Base-by-base conservation (phyloP, 1,140 invertebrate species). In the Heterodera carotae region DNA sequence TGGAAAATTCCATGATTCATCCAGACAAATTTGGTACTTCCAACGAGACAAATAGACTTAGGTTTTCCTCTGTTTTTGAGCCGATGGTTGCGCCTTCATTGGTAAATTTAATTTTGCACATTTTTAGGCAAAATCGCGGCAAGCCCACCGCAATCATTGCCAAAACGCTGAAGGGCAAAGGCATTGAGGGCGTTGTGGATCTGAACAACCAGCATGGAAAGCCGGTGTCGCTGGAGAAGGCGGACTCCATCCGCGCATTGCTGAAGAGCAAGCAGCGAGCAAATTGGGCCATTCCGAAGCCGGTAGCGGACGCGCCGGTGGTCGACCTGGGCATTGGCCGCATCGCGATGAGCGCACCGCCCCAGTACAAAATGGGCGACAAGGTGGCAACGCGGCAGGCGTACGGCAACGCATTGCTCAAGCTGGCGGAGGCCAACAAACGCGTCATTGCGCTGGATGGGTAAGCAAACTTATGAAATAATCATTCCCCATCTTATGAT, bases 131-230 rank as follows among this genome's bases (percentile, higher is more conserved):
- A 43, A 92, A 29, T 91, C 0, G 92, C 92, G 94, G 91, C 48
- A 93, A 93, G 85, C 97, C 97, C 34, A 96, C 95, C 22, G 95
- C 94, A 67, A 91, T 99, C 53, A 89, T 99, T 69, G 94, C 94
- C 33, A 97, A 97, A 90, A 99, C 97, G 0, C 95, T 92, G 87
- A 99, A 99, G 89, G 97, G 97, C 6, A 94, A 92, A 86, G 92
- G 87, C 29, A 88, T 96, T 88, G 92, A 70, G 85, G 90, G 91
- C 39, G 94, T 99, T 86, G 95, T 97, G 89, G 93, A 99, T 89
- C 66, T 91, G 78, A 92, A 95, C 67, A 95, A 97, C 88, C 99
- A 95, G 95, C 97, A 99, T 88, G 97, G 97, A 59, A 99, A 98
- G 87, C 92, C 96, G 0, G 89, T 99, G 34, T 94, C 94, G 2